Evolutionary conservation across 2,888 invertebrate genomes (phyloP), one percentile per base, ranked within the genome.

Genomic region (Drosophila nigricruria): DNA sequence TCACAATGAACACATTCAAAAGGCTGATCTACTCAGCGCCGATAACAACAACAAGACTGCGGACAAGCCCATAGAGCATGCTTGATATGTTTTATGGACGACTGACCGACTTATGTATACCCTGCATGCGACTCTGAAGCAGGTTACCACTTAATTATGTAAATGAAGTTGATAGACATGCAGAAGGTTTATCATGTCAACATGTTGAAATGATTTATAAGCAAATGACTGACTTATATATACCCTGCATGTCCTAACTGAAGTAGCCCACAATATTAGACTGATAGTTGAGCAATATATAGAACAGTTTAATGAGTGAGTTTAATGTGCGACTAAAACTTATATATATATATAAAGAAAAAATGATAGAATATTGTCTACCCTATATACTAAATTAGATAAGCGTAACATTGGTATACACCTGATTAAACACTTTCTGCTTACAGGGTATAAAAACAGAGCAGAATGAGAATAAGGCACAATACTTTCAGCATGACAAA

Each of bases 1-100:
- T 85, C 84, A 89, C 86, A 85, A 89, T 84, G 82, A 88, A 63
- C n/a, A 32, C 32, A 40, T 59, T 54, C 65, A 70, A 54, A 47
- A 58, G 52, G 53, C 65, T 25, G 60, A 20, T 65, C 59, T 27
- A 53, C 16, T 4, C 45, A 61, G 49, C 20, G 47, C 47, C 32
- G 36, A 45, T 38, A 30, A 20, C 45, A 53, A 53, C 16, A 69
- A 58, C 49, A 38, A 64, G 1, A 49, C 3, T 45, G n/a, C 25
- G 73, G 73, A 72, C 73, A 64, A 77, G 63, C 64, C 78, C 78
- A 74, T 40, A 18, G 23, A 54, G 66, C 66, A 34, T 43, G n/a
- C 23, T 43, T 25, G 10, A 47, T n/a, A 5, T 10, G 47, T 1
- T 47, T 10, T 4, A 16, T 45, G 9, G 18, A 10, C 9, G 20